Percentiles rank a stretch among this genome's conserved stretches.
Conservation (phyloP, 2,888 invertebrate genomes). For the Scaptomyza cyrtandrae region DNA sequence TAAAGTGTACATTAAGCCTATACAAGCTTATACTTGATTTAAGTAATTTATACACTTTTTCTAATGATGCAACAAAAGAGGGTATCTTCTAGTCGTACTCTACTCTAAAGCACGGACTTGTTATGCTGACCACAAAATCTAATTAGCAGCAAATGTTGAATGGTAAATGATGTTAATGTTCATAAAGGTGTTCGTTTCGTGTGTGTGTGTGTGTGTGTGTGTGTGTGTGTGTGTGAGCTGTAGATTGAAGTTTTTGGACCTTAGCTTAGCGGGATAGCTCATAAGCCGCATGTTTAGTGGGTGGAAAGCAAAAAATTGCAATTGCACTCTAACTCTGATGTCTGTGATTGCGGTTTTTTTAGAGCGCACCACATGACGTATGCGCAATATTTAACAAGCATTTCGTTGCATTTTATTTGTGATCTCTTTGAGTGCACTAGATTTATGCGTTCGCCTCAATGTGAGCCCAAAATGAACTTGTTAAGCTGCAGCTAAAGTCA, state of each 20-base stretch:
- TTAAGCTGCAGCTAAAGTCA: conserved; percentile 61
- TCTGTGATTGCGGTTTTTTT: not conserved
- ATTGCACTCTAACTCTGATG: not conserved
- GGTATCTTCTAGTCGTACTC: conserved; percentile 1
- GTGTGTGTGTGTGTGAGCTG: not conserved
- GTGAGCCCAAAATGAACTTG: conserved; percentile 72
- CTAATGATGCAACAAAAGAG: not conserved
- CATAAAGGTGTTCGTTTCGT: not conserved
- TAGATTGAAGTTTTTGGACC: not conserved
- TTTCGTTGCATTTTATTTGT: conserved; percentile 5
- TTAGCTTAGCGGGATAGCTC: not conserved
- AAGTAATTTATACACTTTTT: too few species aligned
- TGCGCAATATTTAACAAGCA: conserved; percentile 44
- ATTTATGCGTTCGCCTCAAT: conserved; percentile 60
- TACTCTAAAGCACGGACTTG: conserved; percentile 55
- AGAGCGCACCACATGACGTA: conserved; percentile 34
- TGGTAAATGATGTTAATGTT: conserved; percentile 47
- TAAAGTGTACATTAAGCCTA: too few species aligned
- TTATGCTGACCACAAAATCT: conserved; percentile 78
- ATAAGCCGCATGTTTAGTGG: conserved; percentile 21
- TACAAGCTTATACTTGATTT: too few species aligned
- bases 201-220: conserved; percentile 1
- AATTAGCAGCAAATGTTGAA: conserved; percentile 75
- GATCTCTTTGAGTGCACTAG: conserved; percentile 52
- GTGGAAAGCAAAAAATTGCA: conserved; percentile 7